Evolutionary conservation across 2,888 invertebrate species (phyloP).

Genomic region (Cosmopolites sordidus): DNA sequence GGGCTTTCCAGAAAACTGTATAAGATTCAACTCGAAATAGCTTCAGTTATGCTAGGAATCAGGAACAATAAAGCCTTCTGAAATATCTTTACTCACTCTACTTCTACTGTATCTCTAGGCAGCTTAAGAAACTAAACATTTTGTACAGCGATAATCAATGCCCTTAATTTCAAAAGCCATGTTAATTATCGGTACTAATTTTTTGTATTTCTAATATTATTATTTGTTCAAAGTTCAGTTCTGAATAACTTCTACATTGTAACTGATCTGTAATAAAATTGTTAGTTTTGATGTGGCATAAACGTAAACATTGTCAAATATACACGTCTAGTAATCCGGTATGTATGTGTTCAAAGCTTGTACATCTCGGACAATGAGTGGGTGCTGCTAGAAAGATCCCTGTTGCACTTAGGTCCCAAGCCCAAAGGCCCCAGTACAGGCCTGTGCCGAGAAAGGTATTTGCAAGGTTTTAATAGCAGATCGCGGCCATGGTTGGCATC

Average conservation of each 20-base stretch:
- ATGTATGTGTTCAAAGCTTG: conserved; percentile 42
- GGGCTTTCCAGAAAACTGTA: too few relatives aligned
- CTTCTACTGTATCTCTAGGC: too few relatives aligned
- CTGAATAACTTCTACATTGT: not conserved
- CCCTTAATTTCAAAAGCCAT: too few relatives aligned
- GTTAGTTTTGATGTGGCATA: not conserved
- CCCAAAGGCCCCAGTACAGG: conserved; percentile 48
- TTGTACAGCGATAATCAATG: too few relatives aligned
- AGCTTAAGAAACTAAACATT: too few relatives aligned
- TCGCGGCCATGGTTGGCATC: conserved; percentile 9
- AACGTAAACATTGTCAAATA: not conserved
- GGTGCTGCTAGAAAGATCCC: conserved; percentile 47
- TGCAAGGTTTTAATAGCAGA: conserved; percentile 13
- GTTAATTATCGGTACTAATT: too few relatives aligned
- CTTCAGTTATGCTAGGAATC: too few relatives aligned
- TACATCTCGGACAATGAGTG: conserved; percentile 45
- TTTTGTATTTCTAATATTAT: too few relatives aligned
- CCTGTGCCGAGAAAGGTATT: conserved; percentile 55
- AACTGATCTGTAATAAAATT: too few relatives aligned
- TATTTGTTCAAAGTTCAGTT: not conserved
- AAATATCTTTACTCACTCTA: too few relatives aligned
- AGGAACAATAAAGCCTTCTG: too few relatives aligned
- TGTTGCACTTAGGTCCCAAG: conserved; percentile 49
- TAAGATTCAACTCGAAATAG: too few relatives aligned
- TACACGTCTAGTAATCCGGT: conserved; percentile 14